Percentiles rank a stretch among this genome's conserved stretches.
Evolutionary conservation across 2,888 invertebrate species (phyloP).

Genomic region (Troides aeacus): DNA sequence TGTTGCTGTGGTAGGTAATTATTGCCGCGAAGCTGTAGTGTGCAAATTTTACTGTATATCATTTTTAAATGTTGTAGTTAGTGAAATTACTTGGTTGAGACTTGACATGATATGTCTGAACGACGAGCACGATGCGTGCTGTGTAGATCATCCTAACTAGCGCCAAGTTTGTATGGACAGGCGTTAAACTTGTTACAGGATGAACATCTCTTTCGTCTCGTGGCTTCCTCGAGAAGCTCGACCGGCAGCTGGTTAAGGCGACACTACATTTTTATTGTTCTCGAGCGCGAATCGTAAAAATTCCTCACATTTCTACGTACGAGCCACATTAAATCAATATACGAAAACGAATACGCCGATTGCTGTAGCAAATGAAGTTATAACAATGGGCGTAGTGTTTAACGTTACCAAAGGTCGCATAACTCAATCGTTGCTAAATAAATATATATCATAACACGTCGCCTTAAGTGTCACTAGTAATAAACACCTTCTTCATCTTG

Average conservation of each 20-base stretch:
- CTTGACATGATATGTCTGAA: too few relatives aligned
- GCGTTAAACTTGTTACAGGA: too few relatives aligned
- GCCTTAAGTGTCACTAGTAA: not conserved
- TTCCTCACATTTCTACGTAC: constrained; percentile 69
- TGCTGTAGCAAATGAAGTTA: constrained; percentile 71
- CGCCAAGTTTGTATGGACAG: too few relatives aligned
- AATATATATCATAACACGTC: constrained; percentile 6
- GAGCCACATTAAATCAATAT: constrained; percentile 74
- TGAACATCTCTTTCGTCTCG: too few relatives aligned
- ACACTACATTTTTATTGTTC: constrained; percentile 40
- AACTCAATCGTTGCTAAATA: not conserved
- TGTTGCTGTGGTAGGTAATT: too few relatives aligned
- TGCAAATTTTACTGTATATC: too few relatives aligned
- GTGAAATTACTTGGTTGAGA: too few relatives aligned
- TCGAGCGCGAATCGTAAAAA: constrained; percentile 69
- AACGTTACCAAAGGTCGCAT: constrained; percentile 8
- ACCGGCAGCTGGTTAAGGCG: constrained; percentile 31
- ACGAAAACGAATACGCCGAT: constrained; percentile 59
- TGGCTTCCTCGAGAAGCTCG: constrained; percentile 28
- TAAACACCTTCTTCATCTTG: not conserved
- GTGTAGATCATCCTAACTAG: too few relatives aligned
- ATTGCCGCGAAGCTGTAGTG: too few relatives aligned
- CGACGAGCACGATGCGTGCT: too few relatives aligned
- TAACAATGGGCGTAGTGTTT: constrained; percentile 59
- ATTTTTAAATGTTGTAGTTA: too few relatives aligned